Evolutionary conservation across 2,797 vertebrate genomes (phyloP).

Genomic region (Nyctibius grandis): DNA sequence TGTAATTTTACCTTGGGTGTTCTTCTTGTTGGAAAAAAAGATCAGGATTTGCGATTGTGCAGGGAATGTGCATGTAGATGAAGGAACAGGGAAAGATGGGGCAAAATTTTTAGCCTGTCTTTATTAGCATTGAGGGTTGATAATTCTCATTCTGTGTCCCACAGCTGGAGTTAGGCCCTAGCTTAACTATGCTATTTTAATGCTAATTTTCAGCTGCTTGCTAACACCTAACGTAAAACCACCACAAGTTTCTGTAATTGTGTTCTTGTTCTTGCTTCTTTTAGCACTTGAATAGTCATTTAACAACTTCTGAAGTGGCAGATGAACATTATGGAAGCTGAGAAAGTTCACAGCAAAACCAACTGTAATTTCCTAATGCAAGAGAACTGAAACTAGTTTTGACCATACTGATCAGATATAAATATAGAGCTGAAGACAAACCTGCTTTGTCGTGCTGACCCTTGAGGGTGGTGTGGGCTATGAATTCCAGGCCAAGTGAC

Average conservation of each 20-base stretch:
- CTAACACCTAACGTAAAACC: not conserved
- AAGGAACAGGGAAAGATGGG: not conserved
- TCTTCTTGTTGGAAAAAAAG: not conserved
- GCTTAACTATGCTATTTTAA: not conserved
- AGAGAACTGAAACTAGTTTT: not conserved
- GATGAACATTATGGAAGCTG: not conserved
- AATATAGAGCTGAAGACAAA: not conserved
- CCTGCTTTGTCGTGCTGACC: not conserved
- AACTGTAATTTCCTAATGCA: not conserved
- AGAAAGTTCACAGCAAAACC: not conserved
- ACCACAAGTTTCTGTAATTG: not conserved
- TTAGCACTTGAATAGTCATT: not conserved
- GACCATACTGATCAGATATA: not conserved
- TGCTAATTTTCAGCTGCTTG: not conserved
- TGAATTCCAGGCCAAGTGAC: not conserved
- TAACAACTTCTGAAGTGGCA: not conserved
- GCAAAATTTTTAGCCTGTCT: not conserved
- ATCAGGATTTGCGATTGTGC: rapidly evolving
- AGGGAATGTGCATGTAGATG: not conserved
- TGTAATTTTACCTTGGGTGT: not conserved
- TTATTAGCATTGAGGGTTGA: not conserved
- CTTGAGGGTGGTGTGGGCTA: not conserved
- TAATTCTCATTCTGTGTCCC: not conserved
- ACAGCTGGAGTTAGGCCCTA: not conserved
- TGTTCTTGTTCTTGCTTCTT: not conserved